Evolutionary conservation across 1,140 invertebrate species (phyloP), one percentile per base, ranked within the genome.

Genomic region (Nixonia krombeini): DNA sequence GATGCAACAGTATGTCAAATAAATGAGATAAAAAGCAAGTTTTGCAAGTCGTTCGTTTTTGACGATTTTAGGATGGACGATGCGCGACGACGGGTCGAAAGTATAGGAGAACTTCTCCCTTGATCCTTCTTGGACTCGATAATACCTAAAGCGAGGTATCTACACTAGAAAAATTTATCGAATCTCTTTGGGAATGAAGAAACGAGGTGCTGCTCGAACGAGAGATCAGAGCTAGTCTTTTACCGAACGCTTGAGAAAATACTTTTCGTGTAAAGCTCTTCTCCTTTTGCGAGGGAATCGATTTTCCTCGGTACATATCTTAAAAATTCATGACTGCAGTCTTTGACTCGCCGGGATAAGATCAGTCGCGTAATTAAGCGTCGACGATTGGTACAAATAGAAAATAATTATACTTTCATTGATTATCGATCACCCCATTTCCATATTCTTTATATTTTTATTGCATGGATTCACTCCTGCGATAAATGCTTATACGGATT

Each of bases 141-240:
- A 76, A 73, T 70, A 64, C 65, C 50, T 44, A 59, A n/a, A n/a
- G n/a, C n/a, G 62, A 50, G 33, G 23, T 66, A 57, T 62, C 57
- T 61, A 37, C 37, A 52, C 55, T 59, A 57, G 52, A 59, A 41
- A 59, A 78, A 78, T 76, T 78, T 76, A 78, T 76, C 61, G 73
- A 72, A 76, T 72, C 58, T 68, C 59, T 50, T 56, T 61, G 51
- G 46, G 26, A 61, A 46, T 46, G 45, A 37, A 63, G 53, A 70
- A 70, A 59, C 56, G 55, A 61, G 55, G 59, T 61, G 59, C 45
- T 31, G 40, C 55, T 67, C 15, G 40, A 57, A 61, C 56, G 57
- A 67, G 55, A 23, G 57, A 67, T 67, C 41, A 4, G 41, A 44
- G 10, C 41, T 21, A 44, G 41, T 44, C 56, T 57, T 67, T 61